Conservation (phyloP, 2,113 vertebrate species). For the Rhagologus leucostigma region DNA sequence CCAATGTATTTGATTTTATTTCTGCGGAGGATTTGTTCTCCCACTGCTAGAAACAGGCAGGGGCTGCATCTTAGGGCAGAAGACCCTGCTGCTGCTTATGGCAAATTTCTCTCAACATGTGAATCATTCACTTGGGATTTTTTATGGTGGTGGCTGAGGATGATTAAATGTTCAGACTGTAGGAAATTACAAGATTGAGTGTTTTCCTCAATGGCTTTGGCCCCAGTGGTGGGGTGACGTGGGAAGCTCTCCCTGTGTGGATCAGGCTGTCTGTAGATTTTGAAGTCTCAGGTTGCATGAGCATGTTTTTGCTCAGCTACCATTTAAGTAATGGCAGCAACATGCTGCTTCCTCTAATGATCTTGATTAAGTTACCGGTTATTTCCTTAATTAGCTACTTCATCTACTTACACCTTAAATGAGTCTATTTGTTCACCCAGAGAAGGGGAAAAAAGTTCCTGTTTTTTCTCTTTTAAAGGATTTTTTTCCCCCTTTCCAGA, state of each 20-base stretch:
- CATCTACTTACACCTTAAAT: constrained; percentile 37
- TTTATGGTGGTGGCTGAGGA: constrained; percentile 28
- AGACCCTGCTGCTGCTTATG: not conserved
- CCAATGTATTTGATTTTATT: not conserved
- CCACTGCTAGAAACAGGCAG: not conserved
- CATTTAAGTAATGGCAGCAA: constrained; percentile 40
- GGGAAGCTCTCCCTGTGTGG: not conserved
- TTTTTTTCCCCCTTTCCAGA: not conserved
- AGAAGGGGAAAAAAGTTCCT: not conserved
- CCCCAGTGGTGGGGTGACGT: not conserved
- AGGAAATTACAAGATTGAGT: constrained; percentile 66
- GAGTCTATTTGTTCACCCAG: not conserved
- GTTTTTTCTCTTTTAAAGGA: not conserved
- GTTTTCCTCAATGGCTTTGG: constrained; percentile 35
- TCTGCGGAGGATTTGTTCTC: constrained; percentile 7
- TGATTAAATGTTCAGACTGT: constrained; percentile 74
- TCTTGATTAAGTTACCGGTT: constrained; percentile 53
- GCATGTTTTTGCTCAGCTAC: not conserved
- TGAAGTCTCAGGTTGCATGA: not conserved
- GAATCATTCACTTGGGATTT: constrained; percentile 51
- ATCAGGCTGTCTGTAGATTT: not conserved
- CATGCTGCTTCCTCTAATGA: constrained; percentile 27
- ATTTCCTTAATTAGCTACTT: constrained; percentile 53
- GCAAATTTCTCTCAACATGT: constrained; percentile 25
- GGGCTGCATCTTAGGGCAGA: not conserved